These are phyloP conservation scores for Sylvilagus bachmani DNA, from an alignment of 2,113 vertebrate genomes.

Conservation along the genomic window DNA sequence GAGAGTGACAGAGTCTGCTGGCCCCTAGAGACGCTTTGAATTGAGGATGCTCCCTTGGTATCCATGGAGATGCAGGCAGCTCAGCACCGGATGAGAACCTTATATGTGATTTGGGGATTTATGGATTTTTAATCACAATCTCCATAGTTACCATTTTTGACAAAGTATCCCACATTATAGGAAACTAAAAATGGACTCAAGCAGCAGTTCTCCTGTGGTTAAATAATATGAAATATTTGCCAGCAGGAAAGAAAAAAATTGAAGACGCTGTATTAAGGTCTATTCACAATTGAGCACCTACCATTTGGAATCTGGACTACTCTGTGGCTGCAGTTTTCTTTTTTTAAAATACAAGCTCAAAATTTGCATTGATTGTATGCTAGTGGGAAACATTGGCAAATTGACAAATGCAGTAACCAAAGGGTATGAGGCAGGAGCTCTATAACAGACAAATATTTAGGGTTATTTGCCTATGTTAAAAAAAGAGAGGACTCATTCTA, in stretches of 20 bases:
- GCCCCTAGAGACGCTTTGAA: not conserved
- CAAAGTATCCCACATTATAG: not conserved
- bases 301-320: not conserved
- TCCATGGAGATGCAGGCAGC: not conserved
- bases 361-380: not conserved
- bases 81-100: not conserved
- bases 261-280: not conserved
- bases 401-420: not conserved
- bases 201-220: not conserved
- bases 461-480: not conserved
- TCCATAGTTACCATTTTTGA: not conserved
- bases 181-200: constrained; percentile 15
- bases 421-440: not conserved
- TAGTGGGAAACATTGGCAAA: not conserved
- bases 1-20: not conserved
- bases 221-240: constrained; percentile 37
- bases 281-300: not conserved
- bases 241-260: not conserved
- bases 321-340: not conserved
- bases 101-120: not conserved
- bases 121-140: not conserved
- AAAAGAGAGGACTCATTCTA: not conserved
- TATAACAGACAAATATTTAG: constrained; percentile 24
- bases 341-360: not conserved
- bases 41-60: not conserved